These are phyloP conservation scores for Plebejus melissa DNA, from an alignment of 2,888 invertebrate genomes.

Conservation along the genomic window DNA sequence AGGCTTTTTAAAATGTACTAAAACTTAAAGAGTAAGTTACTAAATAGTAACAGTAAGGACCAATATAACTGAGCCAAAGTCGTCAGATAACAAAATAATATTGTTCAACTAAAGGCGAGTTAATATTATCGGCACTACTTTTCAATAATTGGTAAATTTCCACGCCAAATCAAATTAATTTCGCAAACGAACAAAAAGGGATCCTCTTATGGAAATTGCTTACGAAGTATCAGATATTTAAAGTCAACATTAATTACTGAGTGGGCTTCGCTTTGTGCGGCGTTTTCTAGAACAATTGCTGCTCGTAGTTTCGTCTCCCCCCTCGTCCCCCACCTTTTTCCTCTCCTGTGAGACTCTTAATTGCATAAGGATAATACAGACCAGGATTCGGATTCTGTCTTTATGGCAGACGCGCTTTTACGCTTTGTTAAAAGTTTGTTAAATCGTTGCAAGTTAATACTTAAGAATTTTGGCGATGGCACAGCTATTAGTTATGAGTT, in stretches of 20 bases:
- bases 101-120: background rate
- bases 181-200: slow-evolving; percentile 14
- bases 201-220: slow-evolving; percentile 20
- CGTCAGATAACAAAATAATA: too few relatives aligned
- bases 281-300: slow-evolving; percentile 37
- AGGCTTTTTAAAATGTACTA: too few relatives aligned
- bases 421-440: background rate
- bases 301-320: slow-evolving; percentile 35
- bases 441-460: background rate
- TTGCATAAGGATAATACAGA: background rate
- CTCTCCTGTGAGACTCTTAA: background rate
- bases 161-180: background rate
- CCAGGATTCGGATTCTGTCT: background rate
- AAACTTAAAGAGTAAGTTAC: too few relatives aligned
- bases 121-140: background rate
- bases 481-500: background rate
- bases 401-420: background rate
- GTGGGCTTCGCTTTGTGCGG: slow-evolving; percentile 32
- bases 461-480: background rate
- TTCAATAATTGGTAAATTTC: background rate
- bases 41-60: too few relatives aligned
- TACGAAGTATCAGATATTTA: slow-evolving; percentile 5
- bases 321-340: background rate
- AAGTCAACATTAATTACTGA: slow-evolving; percentile 28
- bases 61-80: too few relatives aligned